Conservation (phyloP, 1,140 invertebrate species). For the Heliothis virescens region DNA sequence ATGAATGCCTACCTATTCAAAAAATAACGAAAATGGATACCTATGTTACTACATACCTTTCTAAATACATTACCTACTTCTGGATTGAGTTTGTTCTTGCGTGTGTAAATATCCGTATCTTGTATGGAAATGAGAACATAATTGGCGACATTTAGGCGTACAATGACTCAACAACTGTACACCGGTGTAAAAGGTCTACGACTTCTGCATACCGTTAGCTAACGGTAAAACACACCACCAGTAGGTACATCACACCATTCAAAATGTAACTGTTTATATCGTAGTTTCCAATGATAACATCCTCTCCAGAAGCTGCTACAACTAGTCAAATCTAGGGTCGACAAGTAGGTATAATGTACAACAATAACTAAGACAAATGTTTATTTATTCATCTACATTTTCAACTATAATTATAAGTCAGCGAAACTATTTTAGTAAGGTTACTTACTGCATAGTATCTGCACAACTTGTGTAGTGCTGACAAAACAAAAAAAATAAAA, state of each 20-base stretch:
- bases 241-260: not conserved
- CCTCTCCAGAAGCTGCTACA: not conserved
- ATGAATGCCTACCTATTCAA: constrained; percentile 20
- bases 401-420: constrained; percentile 28
- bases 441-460: constrained; percentile 33
- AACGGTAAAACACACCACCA: constrained; percentile 24
- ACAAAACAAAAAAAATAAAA: constrained; percentile 50
- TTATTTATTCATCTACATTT: constrained; percentile 33
- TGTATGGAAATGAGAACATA: constrained; percentile 1
- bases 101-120: constrained; percentile 18
- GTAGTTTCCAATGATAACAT: not conserved
- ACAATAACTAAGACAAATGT: constrained; percentile 14
- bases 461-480: constrained; percentile 29
- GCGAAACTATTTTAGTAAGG: constrained; percentile 29
- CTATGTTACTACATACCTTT: constrained; percentile 33
- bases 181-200: not conserved
- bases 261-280: not conserved
- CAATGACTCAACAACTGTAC: not conserved
- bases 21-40: constrained; percentile 17
- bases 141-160: not conserved
- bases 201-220: constrained; percentile 10
- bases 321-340: constrained; percentile 9
- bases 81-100: constrained; percentile 20
- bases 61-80: constrained; percentile 31
- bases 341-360: constrained; percentile 11